Evolutionary conservation across 1,140 invertebrate species (phyloP).

Genomic region (Lasioglossum albipes): DNA sequence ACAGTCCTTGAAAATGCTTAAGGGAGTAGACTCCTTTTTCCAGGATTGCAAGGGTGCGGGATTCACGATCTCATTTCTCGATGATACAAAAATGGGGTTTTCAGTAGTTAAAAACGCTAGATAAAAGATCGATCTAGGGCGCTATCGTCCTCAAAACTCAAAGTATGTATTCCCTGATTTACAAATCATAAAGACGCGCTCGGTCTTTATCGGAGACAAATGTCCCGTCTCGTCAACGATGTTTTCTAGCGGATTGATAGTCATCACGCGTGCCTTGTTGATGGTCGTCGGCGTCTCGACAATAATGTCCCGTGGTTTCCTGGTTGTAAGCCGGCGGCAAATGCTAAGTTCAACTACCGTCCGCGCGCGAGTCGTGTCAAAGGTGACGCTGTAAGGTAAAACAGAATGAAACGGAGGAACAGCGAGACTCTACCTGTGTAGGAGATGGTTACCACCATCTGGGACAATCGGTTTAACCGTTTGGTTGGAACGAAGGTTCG

Average conservation of each 20-base stretch:
- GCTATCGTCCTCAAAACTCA: too few relatives aligned
- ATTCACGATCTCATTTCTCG: too few relatives aligned
- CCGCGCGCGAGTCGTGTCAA: constrained; percentile 14
- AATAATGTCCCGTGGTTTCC: constrained; percentile 49
- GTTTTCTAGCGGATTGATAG: constrained; percentile 18
- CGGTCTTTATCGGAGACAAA: constrained; percentile 3
- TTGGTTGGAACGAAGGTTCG: too few relatives aligned
- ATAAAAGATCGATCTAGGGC: too few relatives aligned
- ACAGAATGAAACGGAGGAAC: constrained; percentile 7
- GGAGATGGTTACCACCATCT: neutral
- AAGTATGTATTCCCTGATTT: constrained; percentile 21
- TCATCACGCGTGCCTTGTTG: constrained; percentile 23
- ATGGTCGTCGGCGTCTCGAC: constrained; percentile 40
- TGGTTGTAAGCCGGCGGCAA: constrained; percentile 36
- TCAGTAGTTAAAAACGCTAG: too few relatives aligned
- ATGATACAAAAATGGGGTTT: too few relatives aligned
- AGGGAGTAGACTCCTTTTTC: too few relatives aligned
- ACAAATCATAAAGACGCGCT: neutral
- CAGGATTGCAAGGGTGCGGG: too few relatives aligned
- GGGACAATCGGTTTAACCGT: neutral
- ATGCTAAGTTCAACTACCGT: constrained; percentile 47
- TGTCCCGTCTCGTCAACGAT: neutral
- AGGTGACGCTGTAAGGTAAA: constrained; percentile 16
- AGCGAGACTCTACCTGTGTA: neutral
- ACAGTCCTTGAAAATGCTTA: too few relatives aligned